phyloP scores from a whole-genome alignment of 1,140 invertebrate species.

The Caenorhabditis inopinata region DNA sequence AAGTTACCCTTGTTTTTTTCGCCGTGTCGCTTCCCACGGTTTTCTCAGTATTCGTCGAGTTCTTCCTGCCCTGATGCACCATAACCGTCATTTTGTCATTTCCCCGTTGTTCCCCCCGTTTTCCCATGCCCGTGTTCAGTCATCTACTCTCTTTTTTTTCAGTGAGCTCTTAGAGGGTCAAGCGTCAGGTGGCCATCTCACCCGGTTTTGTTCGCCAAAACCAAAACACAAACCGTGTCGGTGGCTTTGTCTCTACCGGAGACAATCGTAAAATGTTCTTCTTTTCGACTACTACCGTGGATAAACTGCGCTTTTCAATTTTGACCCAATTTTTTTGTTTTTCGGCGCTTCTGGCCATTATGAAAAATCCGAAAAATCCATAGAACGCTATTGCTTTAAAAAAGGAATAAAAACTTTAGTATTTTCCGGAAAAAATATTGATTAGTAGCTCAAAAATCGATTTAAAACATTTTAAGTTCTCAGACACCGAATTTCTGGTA shows the following conservation, averaged over 20 bases:
- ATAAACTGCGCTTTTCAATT: neutral
- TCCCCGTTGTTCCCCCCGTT: no score
- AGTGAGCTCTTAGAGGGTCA: neutral
- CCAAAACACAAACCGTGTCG: neutral
- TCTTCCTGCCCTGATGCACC: neutral
- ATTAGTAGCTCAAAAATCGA: no score
- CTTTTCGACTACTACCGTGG: neutral
- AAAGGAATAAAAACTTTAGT: no score
- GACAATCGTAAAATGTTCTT: neutral
- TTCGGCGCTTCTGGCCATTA: neutral
- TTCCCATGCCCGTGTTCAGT: no score
- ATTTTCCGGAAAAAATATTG: no score
- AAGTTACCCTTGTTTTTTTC: conserved; percentile 29
- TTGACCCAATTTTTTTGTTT: neutral
- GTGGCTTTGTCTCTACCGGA: neutral
- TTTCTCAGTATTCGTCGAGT: neutral
- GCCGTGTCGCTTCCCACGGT: neutral
- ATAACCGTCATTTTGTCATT: neutral
- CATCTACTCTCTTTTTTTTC: neutral
- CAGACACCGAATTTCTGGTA: no score
- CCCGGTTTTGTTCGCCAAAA: no score
- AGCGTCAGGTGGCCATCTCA: neutral
- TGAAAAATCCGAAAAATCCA: no score
- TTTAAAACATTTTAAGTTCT: no score
- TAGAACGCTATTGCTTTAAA: no score